These are phyloP conservation scores for Smutsia gigantea DNA, from an alignment of 2,797 vertebrate species.

Conservation along the genomic window DNA sequence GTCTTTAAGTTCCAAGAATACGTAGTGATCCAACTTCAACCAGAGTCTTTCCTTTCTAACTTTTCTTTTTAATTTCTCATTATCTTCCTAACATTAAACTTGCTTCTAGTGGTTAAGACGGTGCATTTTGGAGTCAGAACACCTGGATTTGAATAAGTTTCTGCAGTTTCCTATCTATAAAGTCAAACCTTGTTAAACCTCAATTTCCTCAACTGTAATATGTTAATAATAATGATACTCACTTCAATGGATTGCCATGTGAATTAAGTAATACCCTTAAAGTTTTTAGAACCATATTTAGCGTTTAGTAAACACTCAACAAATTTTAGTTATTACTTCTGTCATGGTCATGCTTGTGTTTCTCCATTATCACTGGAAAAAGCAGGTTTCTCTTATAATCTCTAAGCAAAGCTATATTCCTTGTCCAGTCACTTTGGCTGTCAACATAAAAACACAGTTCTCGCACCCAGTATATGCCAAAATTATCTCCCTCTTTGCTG, in stretches of 20 bases:
- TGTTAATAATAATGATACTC: background rate
- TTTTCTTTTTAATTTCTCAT: background rate
- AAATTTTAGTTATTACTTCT: background rate
- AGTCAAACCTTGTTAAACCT: background rate
- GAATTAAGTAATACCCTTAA: background rate
- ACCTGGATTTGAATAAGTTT: background rate
- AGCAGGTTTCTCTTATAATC: background rate
- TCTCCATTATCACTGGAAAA: background rate
- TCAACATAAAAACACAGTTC: background rate
- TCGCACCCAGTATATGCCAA: background rate
- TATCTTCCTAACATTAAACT: background rate
- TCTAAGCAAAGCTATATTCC: background rate
- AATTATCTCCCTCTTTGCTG: background rate
- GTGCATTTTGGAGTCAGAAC: background rate
- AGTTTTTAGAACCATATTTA: background rate
- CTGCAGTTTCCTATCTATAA: background rate
- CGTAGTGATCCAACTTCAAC: background rate
- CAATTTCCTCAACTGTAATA: background rate
- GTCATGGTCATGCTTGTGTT: background rate
- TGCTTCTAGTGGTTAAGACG: background rate
- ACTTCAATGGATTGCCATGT: background rate
- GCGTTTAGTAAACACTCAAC: background rate
- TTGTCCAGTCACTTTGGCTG: background rate
- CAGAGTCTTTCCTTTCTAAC: background rate
- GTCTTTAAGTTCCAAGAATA: background rate